Conservation (phyloP, 2,113 vertebrate species). For the Galemys pyrenaicus region DNA sequence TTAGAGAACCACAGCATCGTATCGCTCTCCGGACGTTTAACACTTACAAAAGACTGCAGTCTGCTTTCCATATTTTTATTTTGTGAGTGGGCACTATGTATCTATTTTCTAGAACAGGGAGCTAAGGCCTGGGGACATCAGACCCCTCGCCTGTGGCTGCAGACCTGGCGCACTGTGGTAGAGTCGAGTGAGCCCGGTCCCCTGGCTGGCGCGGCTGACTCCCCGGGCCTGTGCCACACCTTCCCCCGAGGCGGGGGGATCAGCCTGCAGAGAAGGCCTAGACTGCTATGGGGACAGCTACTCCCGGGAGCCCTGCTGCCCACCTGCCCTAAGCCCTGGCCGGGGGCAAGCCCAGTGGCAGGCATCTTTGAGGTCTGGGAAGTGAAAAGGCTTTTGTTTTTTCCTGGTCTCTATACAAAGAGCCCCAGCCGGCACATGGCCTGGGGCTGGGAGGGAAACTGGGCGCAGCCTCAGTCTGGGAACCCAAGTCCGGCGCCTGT, state of each 20-base stretch:
- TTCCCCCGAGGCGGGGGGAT: not conserved
- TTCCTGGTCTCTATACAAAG: not conserved
- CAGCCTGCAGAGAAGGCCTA: not conserved
- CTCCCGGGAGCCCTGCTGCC: fast-evolving
- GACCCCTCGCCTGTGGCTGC: fast-evolving
- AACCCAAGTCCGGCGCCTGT: slow-evolving; percentile 28
- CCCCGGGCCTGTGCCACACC: fast-evolving
- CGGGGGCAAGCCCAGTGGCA: not conserved
- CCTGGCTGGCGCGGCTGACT: not conserved
- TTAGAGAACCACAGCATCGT: not conserved
- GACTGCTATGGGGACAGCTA: not conserved
- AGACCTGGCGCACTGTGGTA: not conserved
- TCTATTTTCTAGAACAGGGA: not conserved
- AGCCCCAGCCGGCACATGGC: not conserved
- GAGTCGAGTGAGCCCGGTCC: not conserved
- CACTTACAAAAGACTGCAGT: fast-evolving
- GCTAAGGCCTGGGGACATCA: not conserved
- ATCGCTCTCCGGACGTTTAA: not conserved
- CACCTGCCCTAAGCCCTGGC: fast-evolving
- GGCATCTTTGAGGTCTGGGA: not conserved
- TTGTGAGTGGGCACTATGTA: fast-evolving
- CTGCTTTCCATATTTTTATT: not conserved
- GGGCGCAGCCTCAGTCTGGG: not conserved
- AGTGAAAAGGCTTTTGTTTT: slow-evolving; percentile 74
- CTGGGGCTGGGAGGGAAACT: not conserved